Percentiles rank a stretch among this genome's conserved stretches.
Evolutionary conservation across 2,888 invertebrate genomes (phyloP).

Genomic region (Macaria notata): DNA sequence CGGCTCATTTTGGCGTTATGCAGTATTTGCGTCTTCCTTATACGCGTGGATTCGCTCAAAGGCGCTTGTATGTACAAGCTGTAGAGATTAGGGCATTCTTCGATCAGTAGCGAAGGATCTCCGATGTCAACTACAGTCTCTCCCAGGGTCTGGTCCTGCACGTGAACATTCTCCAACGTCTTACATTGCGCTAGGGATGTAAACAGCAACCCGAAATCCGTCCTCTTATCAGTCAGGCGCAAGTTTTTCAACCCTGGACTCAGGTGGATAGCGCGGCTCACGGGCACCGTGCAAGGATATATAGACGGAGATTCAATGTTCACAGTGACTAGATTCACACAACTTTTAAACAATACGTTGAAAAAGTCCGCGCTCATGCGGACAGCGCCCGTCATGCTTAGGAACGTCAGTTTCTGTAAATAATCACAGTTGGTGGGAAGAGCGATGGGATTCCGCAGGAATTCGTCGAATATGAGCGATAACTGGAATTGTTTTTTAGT

Average conservation of each 20-base stretch:
- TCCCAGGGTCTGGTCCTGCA: conserved; percentile 44
- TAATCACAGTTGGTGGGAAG: conserved; percentile 46
- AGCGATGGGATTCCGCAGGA: conserved; percentile 41
- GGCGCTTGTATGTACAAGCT: conserved; percentile 50
- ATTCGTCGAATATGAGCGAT: conserved; percentile 45
- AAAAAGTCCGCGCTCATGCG: conserved; percentile 57
- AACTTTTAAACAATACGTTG: conserved; percentile 54
- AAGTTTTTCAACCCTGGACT: conserved; percentile 58
- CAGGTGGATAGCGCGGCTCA: conserved; percentile 49
- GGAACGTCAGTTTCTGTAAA: conserved; percentile 61
- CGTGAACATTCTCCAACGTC: conserved; percentile 60
- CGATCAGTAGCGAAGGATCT: conserved; percentile 49
- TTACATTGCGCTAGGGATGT: conserved; percentile 52
- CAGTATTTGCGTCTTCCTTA: conserved; percentile 42
- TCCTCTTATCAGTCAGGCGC: conserved; percentile 51
- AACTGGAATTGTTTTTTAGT: conserved; percentile 45
- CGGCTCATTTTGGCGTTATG: conserved; percentile 45
- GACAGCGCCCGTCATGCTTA: conserved; percentile 55
- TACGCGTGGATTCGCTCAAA: conserved; percentile 37
- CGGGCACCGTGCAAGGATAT: conserved; percentile 40
- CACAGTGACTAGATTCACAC: conserved; percentile 56
- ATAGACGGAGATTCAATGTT: conserved; percentile 47
- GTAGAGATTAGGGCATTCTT: conserved; percentile 57
- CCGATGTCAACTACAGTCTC: conserved; percentile 40
- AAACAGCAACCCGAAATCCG: conserved; percentile 56